Evolutionary conservation across 1,140 invertebrate species (phyloP), one percentile per base, ranked within the genome.

Genomic region (Saccostrea glomerata): DNA sequence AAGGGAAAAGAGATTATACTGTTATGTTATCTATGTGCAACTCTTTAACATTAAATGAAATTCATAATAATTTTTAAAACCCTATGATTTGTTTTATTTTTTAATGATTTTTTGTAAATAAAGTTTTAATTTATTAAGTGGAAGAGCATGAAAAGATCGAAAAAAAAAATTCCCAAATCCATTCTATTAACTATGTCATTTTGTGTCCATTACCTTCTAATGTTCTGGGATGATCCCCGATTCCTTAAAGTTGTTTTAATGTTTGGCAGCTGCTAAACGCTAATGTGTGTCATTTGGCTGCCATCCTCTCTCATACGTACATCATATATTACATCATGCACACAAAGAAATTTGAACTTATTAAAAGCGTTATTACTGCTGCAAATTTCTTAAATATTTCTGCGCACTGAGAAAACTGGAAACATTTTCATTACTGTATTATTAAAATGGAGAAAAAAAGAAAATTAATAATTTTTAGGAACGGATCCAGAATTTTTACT

Each of bases 281-380:
- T 77, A 77, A 77, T 77, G 25, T 73, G 13, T 77, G 70, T 77
- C 70, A 30, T 77, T 77, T 77, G 70, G 25, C 70, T 77, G 25
- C 70, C 7, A 77, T 77, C 9, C 30, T 30, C 12, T 36, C 60
- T 66, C 20, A 66, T 25, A 77, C 25, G 13, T 77, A 77, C 25
- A 30, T 30, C 11, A 30, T 25, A 30, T 25, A 77, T 30, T 77
- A 36, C 12, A 77, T 30, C 23, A 36, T 15, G 66, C 25, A 77
- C 25, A 77, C 5, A 25, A 36, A 30, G 70, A 25, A 12, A 66
- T 66, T 66, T n/a, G 17, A 66, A 17, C n/a, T 66, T 66, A 66
- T 66, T 66, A 66, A 20, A 20, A n/a, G 23, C 60, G 47, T 47
- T 47, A 47, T 47, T 47, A 47, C 47, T 47, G 47, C 47, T 7